These are phyloP conservation scores for Cyprinodon variegatus DNA, from an alignment of 2,113 vertebrate species.

Conservation along the genomic window DNA sequence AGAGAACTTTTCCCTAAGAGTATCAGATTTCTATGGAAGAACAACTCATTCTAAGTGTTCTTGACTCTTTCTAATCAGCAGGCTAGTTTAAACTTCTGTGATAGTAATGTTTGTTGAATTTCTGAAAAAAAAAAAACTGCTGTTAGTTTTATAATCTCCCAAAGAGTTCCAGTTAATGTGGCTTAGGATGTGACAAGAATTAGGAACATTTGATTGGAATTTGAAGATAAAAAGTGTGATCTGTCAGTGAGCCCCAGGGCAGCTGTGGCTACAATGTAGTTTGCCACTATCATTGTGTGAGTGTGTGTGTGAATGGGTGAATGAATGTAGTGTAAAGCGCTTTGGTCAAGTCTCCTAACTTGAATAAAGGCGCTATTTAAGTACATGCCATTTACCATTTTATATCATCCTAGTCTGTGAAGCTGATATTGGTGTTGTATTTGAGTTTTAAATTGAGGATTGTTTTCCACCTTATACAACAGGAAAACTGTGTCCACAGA, in stretches of 20 bases:
- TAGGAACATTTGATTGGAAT: not conserved
- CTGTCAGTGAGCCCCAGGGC: no score
- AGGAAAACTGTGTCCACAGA: not conserved
- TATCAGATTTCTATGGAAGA: not conserved
- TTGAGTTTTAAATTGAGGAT: not conserved
- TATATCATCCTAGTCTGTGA: no score
- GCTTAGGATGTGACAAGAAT: not conserved
- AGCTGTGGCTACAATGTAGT: no score
- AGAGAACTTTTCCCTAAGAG: slow-evolving; percentile 25
- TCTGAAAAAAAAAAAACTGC: not conserved
- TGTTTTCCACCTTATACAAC: not conserved
- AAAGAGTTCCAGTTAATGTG: not conserved
- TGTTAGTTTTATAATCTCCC: not conserved
- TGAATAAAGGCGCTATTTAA: no score
- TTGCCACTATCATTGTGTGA: no score
- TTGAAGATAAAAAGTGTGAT: not conserved
- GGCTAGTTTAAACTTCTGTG: not conserved
- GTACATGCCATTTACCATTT: no score
- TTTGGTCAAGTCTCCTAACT: no score
- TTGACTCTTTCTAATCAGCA: not conserved
- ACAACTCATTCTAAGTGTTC: not conserved
- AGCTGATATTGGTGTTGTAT: not conserved
- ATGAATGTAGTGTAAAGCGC: no score
- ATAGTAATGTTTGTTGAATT: not conserved
- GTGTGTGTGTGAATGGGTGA: no score